These are phyloP conservation scores for Liasis olivaceus DNA, from an alignment of 2,797 vertebrate genomes.

Conservation along the genomic window DNA sequence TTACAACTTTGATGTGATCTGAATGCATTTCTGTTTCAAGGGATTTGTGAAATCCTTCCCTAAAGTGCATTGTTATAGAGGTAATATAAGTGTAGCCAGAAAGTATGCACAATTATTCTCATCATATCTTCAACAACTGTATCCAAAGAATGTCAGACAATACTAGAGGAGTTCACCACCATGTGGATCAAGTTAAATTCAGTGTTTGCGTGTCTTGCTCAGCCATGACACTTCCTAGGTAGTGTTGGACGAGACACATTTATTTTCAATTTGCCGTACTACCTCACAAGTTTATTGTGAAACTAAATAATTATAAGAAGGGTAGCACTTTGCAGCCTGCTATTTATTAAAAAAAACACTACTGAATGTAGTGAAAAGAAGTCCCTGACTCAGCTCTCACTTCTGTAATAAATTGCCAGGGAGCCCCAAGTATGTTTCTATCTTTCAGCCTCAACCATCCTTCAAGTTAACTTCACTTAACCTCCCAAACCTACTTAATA, in stretches of 20 bases:
- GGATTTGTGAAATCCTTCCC: background rate
- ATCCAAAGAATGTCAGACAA: too few relatives aligned
- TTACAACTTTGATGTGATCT: background rate
- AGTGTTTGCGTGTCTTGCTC: too few relatives aligned
- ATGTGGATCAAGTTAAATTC: too few relatives aligned
- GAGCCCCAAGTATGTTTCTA: background rate
- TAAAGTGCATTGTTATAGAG: background rate
- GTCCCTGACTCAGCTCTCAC: background rate
- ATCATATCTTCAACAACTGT: background rate
- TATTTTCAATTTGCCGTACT: background rate
- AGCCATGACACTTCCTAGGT: too few relatives aligned
- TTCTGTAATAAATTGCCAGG: background rate
- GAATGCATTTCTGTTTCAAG: background rate
- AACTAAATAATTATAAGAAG: background rate
- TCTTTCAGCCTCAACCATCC: background rate
- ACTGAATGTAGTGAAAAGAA: background rate
- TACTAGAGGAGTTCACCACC: too few relatives aligned
- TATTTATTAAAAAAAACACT: background rate
- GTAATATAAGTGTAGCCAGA: background rate
- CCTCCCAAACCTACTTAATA: background rate
- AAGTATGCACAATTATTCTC: background rate
- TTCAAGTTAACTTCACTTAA: background rate
- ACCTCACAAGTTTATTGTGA: background rate
- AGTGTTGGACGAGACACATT: too few relatives aligned
- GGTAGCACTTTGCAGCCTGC: background rate